Evolutionary conservation across 2,113 vertebrate species (phyloP).

Genomic region (Psilopogon haemacephalus): DNA sequence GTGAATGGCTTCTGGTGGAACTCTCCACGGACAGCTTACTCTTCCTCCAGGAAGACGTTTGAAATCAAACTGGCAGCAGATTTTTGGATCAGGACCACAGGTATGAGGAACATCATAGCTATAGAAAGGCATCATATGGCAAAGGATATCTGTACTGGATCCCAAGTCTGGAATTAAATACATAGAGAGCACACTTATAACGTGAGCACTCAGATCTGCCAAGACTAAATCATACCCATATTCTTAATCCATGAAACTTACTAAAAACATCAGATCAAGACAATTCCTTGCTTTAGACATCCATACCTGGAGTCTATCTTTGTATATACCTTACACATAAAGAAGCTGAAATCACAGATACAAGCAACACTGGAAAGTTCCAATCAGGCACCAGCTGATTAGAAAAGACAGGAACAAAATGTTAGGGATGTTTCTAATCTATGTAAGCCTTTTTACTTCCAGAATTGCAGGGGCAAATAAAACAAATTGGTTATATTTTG

Average conservation of each 20-base stretch:
- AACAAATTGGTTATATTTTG: accelerated
- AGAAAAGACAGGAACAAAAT: not conserved
- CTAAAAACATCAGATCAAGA: not conserved
- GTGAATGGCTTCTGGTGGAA: slow-evolving; percentile 86
- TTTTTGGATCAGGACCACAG: slow-evolving; percentile 91
- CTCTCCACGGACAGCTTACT: slow-evolving; percentile 89
- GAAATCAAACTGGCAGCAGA: slow-evolving; percentile 97
- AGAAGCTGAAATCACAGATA: not conserved
- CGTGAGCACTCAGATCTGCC: not conserved
- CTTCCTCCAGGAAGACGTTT: slow-evolving; percentile 89
- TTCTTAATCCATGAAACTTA: not conserved
- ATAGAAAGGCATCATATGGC: slow-evolving; percentile 99
- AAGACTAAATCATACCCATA: not conserved
- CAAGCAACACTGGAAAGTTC: not conserved
- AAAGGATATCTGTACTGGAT: slow-evolving; percentile 87
- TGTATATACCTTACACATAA: not conserved
- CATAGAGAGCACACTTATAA: not conserved
- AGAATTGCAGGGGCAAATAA: not conserved
- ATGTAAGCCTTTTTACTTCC: not conserved
- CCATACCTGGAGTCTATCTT: not conserved
- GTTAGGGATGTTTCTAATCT: accelerated
- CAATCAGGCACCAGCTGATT: not conserved
- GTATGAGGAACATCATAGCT: slow-evolving; percentile 96
- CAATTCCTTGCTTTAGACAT: not conserved
- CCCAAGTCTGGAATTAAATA: slow-evolving; percentile 80